Evolutionary conservation across 2,888 invertebrate genomes (phyloP).

Genomic region (Trachelus stipa): DNA sequence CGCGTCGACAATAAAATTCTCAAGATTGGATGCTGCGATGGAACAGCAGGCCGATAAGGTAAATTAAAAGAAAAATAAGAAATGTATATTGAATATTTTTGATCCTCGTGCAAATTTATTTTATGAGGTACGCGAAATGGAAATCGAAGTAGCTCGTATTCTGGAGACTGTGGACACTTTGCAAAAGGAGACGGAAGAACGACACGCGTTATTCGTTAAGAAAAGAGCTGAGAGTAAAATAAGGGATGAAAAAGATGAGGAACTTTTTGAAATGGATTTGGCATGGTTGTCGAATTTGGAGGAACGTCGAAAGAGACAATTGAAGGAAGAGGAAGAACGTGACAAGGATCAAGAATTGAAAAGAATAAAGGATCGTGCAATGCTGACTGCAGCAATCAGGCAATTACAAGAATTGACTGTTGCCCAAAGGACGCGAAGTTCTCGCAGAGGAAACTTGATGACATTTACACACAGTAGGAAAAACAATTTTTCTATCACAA

Average conservation of each 20-base stretch:
- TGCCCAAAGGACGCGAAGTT: background rate
- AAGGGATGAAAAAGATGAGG: slow-evolving; percentile 19
- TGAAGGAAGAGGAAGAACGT: slow-evolving; percentile 15
- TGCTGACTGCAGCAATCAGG: slow-evolving; percentile 25
- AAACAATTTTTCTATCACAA: background rate
- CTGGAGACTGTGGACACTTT: slow-evolving; percentile 15
- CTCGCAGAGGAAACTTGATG: background rate
- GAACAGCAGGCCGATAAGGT: background rate
- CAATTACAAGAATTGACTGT: slow-evolving; percentile 27
- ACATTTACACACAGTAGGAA: background rate
- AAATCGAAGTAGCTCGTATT: slow-evolving; percentile 5
- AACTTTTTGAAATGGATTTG: slow-evolving; percentile 23
- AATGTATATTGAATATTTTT: background rate
- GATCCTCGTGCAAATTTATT: background rate
- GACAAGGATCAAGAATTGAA: background rate
- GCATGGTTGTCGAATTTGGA: slow-evolving; percentile 12
- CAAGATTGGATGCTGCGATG: slow-evolving; percentile 8
- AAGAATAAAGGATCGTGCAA: slow-evolving; percentile 20
- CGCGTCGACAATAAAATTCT: slow-evolving; percentile 20
- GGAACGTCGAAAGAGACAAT: slow-evolving; percentile 11
- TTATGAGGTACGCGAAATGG: slow-evolving; percentile 22
- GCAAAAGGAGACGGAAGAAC: slow-evolving; percentile 11
- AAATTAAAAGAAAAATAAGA: background rate
- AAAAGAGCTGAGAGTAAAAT: slow-evolving; percentile 11
- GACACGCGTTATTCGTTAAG: slow-evolving; percentile 18